These are phyloP conservation scores for Rhinopomastus cyanomelas DNA, from an alignment of 2,113 vertebrate genomes.

Conservation along the genomic window DNA sequence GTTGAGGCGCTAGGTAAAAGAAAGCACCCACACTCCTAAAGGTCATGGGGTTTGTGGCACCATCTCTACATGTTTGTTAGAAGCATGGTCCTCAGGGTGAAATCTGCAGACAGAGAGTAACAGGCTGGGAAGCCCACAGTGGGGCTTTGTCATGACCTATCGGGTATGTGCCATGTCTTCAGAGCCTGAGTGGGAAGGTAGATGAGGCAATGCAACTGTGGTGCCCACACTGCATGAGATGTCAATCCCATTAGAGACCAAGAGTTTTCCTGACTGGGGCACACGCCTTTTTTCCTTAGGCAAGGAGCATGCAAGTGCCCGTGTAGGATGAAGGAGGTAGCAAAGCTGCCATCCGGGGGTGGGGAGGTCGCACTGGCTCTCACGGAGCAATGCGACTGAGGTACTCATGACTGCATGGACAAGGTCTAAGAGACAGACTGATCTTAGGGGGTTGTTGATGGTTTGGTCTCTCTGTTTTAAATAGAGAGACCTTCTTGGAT, in stretches of 20 bases:
- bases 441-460: neutral
- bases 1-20: neutral
- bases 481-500: neutral
- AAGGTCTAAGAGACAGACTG: neutral
- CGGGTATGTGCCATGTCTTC: fast-evolving
- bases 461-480: neutral
- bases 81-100: neutral
- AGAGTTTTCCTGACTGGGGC: neutral
- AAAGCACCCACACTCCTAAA: neutral
- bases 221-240: neutral
- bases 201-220: neutral
- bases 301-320: neutral
- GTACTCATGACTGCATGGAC: neutral
- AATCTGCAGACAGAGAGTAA: fast-evolving
- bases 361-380: neutral
- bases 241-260: neutral
- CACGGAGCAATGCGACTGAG: fast-evolving
- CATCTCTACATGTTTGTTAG: neutral
- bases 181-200: neutral
- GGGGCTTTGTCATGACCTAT: fast-evolving
- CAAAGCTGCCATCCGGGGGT: neutral
- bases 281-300: neutral
- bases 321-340: neutral
- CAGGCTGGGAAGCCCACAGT: fast-evolving
- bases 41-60: neutral